A percentile compares a stretch with the other conserved stretches of the same genome.
Evolutionary conservation across 2,888 invertebrate species (phyloP).

Genomic region (Villa cingulata): DNA sequence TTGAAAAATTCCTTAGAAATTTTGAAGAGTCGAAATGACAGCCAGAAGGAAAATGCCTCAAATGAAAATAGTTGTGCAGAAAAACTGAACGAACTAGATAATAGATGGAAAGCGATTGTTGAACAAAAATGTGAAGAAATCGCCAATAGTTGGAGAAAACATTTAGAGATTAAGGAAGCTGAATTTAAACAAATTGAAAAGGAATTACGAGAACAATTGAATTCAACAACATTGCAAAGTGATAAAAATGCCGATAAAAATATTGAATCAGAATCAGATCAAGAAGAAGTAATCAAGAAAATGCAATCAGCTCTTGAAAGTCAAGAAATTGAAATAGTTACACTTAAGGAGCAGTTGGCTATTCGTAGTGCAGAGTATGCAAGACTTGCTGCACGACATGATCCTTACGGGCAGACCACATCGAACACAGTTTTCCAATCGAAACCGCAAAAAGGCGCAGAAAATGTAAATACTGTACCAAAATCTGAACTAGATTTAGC

Average conservation of each 20-base stretch:
- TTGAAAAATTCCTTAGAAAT: conserved; percentile 24
- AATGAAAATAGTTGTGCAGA: conserved; percentile 8
- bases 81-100: conserved; percentile 21
- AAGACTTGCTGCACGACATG: conserved; percentile 34
- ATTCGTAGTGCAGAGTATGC: conserved; percentile 47
- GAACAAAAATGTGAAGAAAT: conserved; percentile 55
- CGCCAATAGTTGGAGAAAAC: conserved; percentile 56
- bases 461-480: conserved; percentile 17
- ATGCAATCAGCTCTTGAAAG: conserved; percentile 46
- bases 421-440: not conserved
- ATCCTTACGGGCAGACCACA: conserved; percentile 24
- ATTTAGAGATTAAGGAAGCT: conserved; percentile 39
- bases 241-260: conserved; percentile 11
- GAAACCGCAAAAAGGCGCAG: not conserved
- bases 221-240: no score
- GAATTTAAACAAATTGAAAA: conserved; percentile 34
- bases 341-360: conserved; percentile 52
- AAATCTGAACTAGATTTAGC: conserved; percentile 65
- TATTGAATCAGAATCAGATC: conserved; percentile 29
- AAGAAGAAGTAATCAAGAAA: conserved; percentile 24
- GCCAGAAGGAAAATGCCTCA: not conserved
- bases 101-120: conserved; percentile 41
- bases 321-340: conserved; percentile 60
- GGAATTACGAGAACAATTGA: no score
- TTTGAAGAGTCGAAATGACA: conserved; percentile 11